Percentiles rank a stretch among this genome's conserved stretches.
Conservation (phyloP, 2,797 vertebrate species). For the Monodelphis domestica region DNA sequence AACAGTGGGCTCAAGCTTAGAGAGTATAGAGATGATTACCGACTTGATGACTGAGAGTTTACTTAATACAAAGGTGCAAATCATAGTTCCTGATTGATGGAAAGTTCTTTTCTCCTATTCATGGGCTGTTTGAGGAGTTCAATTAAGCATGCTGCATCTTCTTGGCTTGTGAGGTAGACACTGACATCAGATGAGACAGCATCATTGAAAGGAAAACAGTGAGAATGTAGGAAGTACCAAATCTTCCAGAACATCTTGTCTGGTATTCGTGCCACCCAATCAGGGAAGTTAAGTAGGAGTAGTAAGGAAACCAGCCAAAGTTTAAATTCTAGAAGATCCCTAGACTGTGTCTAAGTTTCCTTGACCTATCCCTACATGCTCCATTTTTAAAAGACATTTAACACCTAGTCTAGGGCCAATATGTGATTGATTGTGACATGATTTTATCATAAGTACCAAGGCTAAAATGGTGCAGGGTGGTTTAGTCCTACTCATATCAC, state of each 20-base stretch:
- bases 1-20: neutral
- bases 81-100: neutral
- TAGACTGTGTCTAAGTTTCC: neutral
- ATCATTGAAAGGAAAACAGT: neutral
- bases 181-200: neutral
- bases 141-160: neutral
- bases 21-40: neutral
- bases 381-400: too few species aligned
- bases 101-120: neutral
- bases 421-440: neutral
- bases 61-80: neutral
- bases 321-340: neutral
- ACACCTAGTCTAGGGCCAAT: too few species aligned
- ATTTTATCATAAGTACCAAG: too few species aligned
- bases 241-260: neutral
- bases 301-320: too few species aligned
- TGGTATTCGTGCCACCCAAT: neutral
- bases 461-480: too few species aligned
- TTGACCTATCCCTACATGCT: too few species aligned
- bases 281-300: too few species aligned
- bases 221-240: neutral
- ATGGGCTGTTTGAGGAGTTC: neutral
- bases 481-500: too few species aligned
- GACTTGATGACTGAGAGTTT: neutral
- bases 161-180: neutral